These are phyloP conservation scores for Serranus cabrilla DNA, from an alignment of 2,797 vertebrate species.

Conservation along the genomic window DNA sequence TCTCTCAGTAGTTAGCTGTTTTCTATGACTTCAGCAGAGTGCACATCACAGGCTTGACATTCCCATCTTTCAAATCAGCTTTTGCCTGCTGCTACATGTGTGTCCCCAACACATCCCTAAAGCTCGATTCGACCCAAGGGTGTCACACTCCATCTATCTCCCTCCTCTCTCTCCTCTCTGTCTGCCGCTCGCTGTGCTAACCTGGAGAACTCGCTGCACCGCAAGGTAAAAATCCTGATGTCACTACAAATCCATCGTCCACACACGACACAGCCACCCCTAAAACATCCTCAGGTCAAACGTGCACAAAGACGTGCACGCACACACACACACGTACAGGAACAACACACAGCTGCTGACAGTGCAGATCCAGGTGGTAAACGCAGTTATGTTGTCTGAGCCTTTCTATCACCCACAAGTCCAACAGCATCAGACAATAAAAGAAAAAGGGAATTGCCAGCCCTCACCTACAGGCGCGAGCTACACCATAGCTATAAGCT, in stretches of 20 bases:
- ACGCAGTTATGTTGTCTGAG: slow-evolving; percentile 68
- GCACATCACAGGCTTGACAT: slow-evolving; percentile 67
- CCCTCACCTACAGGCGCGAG: slow-evolving; percentile 65
- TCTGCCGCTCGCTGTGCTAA: slow-evolving; percentile 54
- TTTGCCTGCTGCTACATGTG: slow-evolving; percentile 57
- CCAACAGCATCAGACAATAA: slow-evolving; percentile 65
- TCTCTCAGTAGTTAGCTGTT: slow-evolving; percentile 48
- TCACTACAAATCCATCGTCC: slow-evolving; percentile 76
- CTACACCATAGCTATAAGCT: slow-evolving; percentile 59
- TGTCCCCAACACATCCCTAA: slow-evolving; percentile 62
- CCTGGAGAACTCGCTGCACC: slow-evolving; percentile 68
- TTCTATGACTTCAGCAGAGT: slow-evolving; percentile 47
- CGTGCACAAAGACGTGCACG: slow-evolving; percentile 5
- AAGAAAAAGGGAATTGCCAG: slow-evolving; percentile 57
- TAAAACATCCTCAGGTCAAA: slow-evolving; percentile 69
- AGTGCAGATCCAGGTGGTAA: slow-evolving; percentile 72
- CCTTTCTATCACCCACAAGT: slow-evolving; percentile 65
- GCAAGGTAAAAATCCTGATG: slow-evolving; percentile 74
- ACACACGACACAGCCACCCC: slow-evolving; percentile 39
- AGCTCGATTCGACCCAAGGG: slow-evolving; percentile 66
- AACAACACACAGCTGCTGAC: slow-evolving; percentile 61
- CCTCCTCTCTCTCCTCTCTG: slow-evolving; percentile 32
- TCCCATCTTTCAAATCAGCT: slow-evolving; percentile 71
- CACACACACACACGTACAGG: background rate
- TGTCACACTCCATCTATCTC: slow-evolving; percentile 72